Conservation (phyloP, 2,113 vertebrate genomes). For the Apeltes quadracus region DNA sequence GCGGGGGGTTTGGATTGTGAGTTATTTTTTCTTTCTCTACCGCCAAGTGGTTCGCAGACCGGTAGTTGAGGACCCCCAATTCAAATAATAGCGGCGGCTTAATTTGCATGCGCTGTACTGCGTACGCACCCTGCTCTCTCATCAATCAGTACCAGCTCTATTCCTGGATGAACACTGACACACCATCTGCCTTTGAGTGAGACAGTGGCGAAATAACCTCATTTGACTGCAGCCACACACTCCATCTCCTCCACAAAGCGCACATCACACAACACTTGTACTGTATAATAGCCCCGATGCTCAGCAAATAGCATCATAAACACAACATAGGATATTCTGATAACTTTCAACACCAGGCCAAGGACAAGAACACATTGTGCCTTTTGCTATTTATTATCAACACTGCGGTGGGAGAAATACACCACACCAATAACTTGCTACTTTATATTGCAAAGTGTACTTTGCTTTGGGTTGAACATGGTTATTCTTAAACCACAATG, state of each 20-base stretch:
- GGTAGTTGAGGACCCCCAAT: no score
- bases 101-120: conserved; percentile 47
- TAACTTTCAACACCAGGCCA: background rate
- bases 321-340: background rate
- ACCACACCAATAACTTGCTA: background rate
- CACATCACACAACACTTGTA: conserved; percentile 30
- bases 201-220: conserved; percentile 45
- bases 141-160: conserved; percentile 61
- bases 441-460: background rate
- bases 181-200: conserved; percentile 58
- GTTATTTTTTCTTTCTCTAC: no score
- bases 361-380: background rate
- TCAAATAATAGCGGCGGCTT: conserved; percentile 34
- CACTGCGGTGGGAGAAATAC: background rate
- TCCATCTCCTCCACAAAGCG: conserved; percentile 9
- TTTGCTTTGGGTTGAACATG: background rate
- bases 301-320: conserved; percentile 15
- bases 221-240: conserved; percentile 36
- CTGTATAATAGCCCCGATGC: conserved; percentile 2
- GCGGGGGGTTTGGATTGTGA: no score
- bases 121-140: conserved; percentile 28
- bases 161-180: conserved; percentile 60
- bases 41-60: no score
- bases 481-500: conserved; percentile 1
- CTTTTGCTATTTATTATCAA: background rate